Evolutionary conservation across 2,797 vertebrate genomes (phyloP).

Genomic region (Propithecus perrieri): DNA sequence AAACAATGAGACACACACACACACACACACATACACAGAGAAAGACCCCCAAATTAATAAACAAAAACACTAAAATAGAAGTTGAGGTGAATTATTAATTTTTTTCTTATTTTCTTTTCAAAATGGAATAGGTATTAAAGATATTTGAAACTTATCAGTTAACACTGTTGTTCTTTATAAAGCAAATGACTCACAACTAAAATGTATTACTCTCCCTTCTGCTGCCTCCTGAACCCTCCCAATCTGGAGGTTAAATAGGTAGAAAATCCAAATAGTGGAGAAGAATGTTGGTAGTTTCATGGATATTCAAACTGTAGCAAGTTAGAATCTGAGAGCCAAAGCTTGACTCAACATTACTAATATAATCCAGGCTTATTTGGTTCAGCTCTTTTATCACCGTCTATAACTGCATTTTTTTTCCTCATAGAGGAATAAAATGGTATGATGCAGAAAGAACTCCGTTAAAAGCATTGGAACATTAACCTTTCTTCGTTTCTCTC

Average conservation of each 20-base stretch:
- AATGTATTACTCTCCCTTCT: not conserved
- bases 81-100: not conserved
- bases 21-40: not conserved
- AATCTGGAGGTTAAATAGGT: not conserved
- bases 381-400: slow-evolving; percentile 48
- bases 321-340: not conserved
- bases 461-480: slow-evolving; percentile 54
- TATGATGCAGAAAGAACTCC: slow-evolving; percentile 22
- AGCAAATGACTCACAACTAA: not conserved
- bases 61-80: slow-evolving; percentile 11
- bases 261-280: not conserved
- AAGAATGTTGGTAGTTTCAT: not conserved
- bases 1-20: not conserved
- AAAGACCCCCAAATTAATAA: not conserved
- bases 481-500: slow-evolving; percentile 65
- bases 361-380: not conserved
- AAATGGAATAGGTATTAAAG: not conserved
- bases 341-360: not conserved
- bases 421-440: slow-evolving; percentile 49
- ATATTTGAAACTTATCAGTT: not conserved
- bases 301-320: not conserved
- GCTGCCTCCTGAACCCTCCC: not conserved
- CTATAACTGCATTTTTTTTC: slow-evolving; percentile 27
- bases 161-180: not conserved
- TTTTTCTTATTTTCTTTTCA: slow-evolving; percentile 1